Conservation (phyloP, 2,888 invertebrate genomes). For the Phanerotoma sp. region DNA sequence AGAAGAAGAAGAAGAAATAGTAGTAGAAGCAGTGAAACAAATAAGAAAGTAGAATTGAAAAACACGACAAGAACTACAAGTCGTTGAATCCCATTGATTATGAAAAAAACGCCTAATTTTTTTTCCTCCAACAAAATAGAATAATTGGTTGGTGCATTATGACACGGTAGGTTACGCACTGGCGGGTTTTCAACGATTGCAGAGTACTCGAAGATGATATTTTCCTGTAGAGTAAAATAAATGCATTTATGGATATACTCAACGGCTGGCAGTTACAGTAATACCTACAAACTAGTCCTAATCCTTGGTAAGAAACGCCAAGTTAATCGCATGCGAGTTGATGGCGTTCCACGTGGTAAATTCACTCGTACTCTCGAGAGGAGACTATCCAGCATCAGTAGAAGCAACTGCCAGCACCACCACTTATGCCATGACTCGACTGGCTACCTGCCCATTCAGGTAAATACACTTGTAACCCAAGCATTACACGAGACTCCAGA, state of each 20-base stretch:
- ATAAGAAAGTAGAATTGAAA: too few species aligned
- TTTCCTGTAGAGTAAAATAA: constrained; percentile 10
- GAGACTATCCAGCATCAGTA: neutral
- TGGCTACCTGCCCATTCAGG: constrained; percentile 20
- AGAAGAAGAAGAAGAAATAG: neutral
- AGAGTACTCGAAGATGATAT: constrained; percentile 1
- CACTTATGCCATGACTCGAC: constrained; percentile 15
- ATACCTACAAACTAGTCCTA: constrained; percentile 11
- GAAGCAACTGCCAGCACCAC: neutral
- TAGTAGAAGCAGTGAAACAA: too few species aligned
- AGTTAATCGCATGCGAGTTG: constrained; percentile 16
- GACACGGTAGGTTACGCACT: constrained; percentile 11
- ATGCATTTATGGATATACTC: constrained; percentile 13
- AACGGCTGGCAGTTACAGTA: constrained; percentile 4
- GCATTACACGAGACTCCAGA: constrained; percentile 11
- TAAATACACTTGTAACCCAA: constrained; percentile 20
- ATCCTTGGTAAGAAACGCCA: constrained; percentile 5
- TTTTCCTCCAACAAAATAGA: too few species aligned
- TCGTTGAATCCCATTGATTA: too few species aligned
- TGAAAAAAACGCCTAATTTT: too few species aligned
- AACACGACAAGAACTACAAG: too few species aligned
- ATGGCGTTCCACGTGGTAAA: constrained; percentile 17
- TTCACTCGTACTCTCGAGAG: constrained; percentile 1
- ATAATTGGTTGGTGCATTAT: constrained; percentile 1
- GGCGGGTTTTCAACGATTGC: constrained; percentile 12